Evolutionary conservation across 2,797 vertebrate species (phyloP).

Genomic region (Rhinatrema bivittatum): DNA sequence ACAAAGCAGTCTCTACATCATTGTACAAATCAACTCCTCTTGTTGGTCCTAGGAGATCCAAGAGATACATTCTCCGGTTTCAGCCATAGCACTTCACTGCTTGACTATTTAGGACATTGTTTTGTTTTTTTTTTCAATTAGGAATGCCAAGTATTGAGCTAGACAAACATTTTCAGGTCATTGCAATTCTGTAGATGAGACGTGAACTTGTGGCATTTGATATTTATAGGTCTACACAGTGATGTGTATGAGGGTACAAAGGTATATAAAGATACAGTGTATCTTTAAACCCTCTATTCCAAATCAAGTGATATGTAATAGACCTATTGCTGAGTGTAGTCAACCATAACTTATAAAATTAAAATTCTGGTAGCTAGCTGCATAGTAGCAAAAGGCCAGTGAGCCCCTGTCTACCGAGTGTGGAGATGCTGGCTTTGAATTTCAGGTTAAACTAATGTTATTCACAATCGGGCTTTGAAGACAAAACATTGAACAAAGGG

Average conservation of each 20-base stretch:
- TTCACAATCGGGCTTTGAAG: conserved; percentile 34
- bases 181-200: conserved; percentile 10
- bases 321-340: conserved; percentile 46
- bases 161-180: background rate
- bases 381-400: conserved; percentile 40
- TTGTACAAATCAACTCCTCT: too few relatives aligned
- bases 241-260: conserved; percentile 10
- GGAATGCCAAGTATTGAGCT: background rate
- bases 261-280: conserved; percentile 12
- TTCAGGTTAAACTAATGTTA: conserved; percentile 53
- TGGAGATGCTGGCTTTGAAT: conserved; percentile 40
- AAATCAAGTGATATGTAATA: conserved; percentile 53
- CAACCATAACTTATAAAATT: conserved; percentile 51
- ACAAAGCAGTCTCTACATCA: too few relatives aligned
- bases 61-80: too few relatives aligned
- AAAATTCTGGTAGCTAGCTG: conserved; percentile 51
- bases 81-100: background rate
- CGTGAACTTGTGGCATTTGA: conserved; percentile 1
- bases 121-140: conserved; percentile 5
- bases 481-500: conserved; percentile 36
- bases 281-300: conserved; percentile 40
- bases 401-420: conserved; percentile 29
- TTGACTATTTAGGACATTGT: background rate
- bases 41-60: too few relatives aligned
- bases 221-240: conserved; percentile 6